Percentiles rank a stretch among this genome's conserved stretches.
Evolutionary conservation across 2,113 vertebrate genomes (phyloP).

Genomic region (Nothobranchius kuhntae): DNA sequence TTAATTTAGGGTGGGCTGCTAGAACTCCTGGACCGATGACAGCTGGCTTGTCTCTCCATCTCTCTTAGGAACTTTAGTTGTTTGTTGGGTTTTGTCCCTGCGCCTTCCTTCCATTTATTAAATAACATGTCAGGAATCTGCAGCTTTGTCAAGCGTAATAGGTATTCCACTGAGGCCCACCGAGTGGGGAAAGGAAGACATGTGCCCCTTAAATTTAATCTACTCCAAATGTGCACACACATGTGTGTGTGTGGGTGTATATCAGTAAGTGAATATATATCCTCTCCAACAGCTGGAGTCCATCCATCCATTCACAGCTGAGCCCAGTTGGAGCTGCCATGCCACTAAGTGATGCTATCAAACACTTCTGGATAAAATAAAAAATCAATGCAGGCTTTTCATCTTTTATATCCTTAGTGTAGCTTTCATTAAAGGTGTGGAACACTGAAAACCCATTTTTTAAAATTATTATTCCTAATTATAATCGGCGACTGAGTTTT

Average conservation of each 20-base stretch:
- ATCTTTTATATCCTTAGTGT: slow-evolving; percentile 61
- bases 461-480: too few relatives aligned
- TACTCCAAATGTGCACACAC: slow-evolving; percentile 59
- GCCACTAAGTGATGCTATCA: slow-evolving; percentile 76
- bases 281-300: slow-evolving; percentile 62
- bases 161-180: slow-evolving; percentile 76
- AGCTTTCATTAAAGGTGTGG: slow-evolving; percentile 32
- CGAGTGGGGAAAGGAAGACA: slow-evolving; percentile 63
- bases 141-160: slow-evolving; percentile 80
- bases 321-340: slow-evolving; percentile 52
- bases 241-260: slow-evolving; percentile 38
- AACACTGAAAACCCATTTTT: too few relatives aligned
- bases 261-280: slow-evolving; percentile 42
- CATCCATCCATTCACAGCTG: slow-evolving; percentile 60
- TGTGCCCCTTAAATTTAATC: slow-evolving; percentile 77
- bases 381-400: slow-evolving; percentile 75
- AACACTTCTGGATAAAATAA: slow-evolving; percentile 66
- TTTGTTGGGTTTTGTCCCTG: slow-evolving; percentile 69
- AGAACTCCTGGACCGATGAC: slow-evolving; percentile 79
- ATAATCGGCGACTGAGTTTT: too few relatives aligned
- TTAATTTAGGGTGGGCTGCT: slow-evolving; percentile 79
- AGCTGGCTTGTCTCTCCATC: slow-evolving; percentile 77
- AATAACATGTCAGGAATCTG: slow-evolving; percentile 82
- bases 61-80: slow-evolving; percentile 72
- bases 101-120: slow-evolving; percentile 80